Evolutionary conservation across 2,888 invertebrate species (phyloP).

Genomic region (Pimpla rufipes): DNA sequence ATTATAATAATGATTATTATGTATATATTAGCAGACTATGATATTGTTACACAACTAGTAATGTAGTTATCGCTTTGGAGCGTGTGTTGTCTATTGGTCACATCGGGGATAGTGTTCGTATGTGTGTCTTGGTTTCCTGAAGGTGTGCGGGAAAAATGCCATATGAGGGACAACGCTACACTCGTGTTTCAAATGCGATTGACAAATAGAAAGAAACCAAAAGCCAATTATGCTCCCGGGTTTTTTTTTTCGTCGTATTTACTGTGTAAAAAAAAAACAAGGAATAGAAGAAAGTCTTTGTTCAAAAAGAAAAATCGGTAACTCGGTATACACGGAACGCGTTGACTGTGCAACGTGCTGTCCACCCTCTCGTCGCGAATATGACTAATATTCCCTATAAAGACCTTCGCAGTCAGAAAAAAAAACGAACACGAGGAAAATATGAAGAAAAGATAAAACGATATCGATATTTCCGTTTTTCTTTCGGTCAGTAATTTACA

Average conservation of each 20-base stretch:
- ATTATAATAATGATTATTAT: conserved; percentile 61
- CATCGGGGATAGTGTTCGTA: conserved; percentile 37
- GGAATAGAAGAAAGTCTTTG: not conserved
- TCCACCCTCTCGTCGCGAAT: conserved; percentile 54
- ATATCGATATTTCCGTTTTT: conserved; percentile 28
- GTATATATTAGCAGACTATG: conserved; percentile 67
- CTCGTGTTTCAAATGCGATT: conserved; percentile 34
- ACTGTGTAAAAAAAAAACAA: conserved; percentile 2
- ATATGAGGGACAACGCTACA: conserved; percentile 44
- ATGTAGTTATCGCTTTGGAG: conserved; percentile 56
- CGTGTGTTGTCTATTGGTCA: conserved; percentile 59
- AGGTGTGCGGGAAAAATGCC: conserved; percentile 24
- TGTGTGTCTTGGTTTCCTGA: not conserved
- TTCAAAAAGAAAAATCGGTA: conserved; percentile 61
- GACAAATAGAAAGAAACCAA: conserved; percentile 26
- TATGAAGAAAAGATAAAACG: conserved; percentile 13
- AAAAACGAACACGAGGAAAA: conserved; percentile 28
- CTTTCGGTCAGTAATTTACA: conserved; percentile 51
- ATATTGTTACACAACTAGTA: conserved; percentile 65
- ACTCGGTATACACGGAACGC: conserved; percentile 57
- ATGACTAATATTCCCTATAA: conserved; percentile 51
- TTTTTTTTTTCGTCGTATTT: conserved; percentile 28
- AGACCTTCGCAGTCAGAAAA: conserved; percentile 10
- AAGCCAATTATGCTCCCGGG: conserved; percentile 38
- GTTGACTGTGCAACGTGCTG: conserved; percentile 60